Evolutionary conservation across 2,888 invertebrate species (phyloP).

Genomic region (Drosophila cyrtoloma): DNA sequence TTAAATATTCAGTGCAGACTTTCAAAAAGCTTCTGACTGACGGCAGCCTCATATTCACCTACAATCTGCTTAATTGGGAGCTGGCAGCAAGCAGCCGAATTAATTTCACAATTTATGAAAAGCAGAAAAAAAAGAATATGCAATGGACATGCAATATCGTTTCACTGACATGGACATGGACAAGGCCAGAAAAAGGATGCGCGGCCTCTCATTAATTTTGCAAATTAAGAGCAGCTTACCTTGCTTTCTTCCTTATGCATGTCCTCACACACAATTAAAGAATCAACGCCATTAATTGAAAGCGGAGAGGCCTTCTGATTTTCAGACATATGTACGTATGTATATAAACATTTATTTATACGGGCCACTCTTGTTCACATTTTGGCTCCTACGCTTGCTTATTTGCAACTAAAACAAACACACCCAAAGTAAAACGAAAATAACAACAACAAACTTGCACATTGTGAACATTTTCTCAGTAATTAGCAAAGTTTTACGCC

Average conservation of each 20-base stretch:
- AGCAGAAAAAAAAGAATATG: background rate
- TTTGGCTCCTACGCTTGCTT: constrained; percentile 14
- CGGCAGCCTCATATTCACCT: background rate
- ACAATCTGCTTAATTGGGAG: constrained; percentile 22
- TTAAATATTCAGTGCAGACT: background rate
- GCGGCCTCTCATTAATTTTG: constrained; percentile 22
- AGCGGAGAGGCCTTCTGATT: constrained; percentile 22
- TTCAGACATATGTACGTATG: constrained; percentile 1
- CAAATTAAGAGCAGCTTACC: constrained; percentile 51
- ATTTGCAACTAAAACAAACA: constrained; percentile 44
- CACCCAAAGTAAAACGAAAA: constrained; percentile 14
- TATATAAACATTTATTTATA: background rate
- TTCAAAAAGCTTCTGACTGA: background rate
- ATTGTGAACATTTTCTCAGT: constrained; percentile 75
- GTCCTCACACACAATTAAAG: constrained; percentile 56
- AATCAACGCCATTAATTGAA: constrained; percentile 73
- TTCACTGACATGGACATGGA: background rate
- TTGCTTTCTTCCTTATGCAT: background rate
- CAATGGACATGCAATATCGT: constrained; percentile 2
- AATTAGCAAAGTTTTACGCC: constrained; percentile 79
- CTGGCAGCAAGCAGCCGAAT: constrained; percentile 2
- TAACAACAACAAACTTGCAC: constrained; percentile 49
- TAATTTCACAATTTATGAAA: constrained; percentile 25
- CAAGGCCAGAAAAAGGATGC: background rate
- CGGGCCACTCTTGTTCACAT: constrained; percentile 6